Evolutionary conservation across 2,888 invertebrate species (phyloP).

Genomic region (Copidosoma aretas): DNA sequence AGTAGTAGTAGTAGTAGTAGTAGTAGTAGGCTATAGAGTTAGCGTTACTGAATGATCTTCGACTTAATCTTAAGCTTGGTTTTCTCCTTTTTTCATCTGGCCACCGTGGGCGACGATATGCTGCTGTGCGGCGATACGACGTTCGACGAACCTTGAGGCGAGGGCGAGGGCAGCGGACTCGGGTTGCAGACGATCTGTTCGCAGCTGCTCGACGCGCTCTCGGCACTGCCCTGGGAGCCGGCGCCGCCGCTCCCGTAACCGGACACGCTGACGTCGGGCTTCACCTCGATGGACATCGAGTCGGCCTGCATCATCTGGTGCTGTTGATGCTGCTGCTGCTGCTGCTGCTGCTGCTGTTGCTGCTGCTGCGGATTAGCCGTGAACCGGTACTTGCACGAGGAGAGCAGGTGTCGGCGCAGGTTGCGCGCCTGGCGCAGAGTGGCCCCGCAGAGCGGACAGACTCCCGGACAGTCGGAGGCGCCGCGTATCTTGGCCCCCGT

Average conservation of each 20-base stretch:
- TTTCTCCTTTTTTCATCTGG: constrained; percentile 54
- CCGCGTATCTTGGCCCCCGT: constrained; percentile 63
- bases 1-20: too few relatives aligned
- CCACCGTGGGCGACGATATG: constrained; percentile 56
- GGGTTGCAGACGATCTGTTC: constrained; percentile 60
- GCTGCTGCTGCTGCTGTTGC: too few relatives aligned
- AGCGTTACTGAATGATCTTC: constrained; percentile 33
- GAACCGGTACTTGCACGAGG: constrained; percentile 61
- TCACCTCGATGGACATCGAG: constrained; percentile 55
- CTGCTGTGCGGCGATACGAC: constrained; percentile 55
- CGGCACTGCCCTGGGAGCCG: constrained; percentile 46
- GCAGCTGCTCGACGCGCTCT: constrained; percentile 45
- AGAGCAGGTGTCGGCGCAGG: constrained; percentile 66
- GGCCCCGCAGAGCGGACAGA: constrained; percentile 69
- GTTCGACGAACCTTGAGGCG: constrained; percentile 49
- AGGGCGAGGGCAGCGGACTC: constrained; percentile 55
- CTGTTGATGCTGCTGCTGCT: constrained; percentile 38
- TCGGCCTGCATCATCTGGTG: constrained; percentile 41
- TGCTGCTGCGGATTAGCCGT: constrained; percentile 51
- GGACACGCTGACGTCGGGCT: constrained; percentile 55
- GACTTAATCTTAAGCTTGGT: constrained; percentile 39
- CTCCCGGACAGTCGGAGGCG: constrained; percentile 70
- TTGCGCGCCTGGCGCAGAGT: constrained; percentile 69
- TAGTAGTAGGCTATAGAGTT: background rate
- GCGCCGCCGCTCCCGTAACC: constrained; percentile 43